These are phyloP conservation scores for Keiferia lycopersicella DNA, from an alignment of 2,888 invertebrate genomes.

Conservation along the genomic window DNA sequence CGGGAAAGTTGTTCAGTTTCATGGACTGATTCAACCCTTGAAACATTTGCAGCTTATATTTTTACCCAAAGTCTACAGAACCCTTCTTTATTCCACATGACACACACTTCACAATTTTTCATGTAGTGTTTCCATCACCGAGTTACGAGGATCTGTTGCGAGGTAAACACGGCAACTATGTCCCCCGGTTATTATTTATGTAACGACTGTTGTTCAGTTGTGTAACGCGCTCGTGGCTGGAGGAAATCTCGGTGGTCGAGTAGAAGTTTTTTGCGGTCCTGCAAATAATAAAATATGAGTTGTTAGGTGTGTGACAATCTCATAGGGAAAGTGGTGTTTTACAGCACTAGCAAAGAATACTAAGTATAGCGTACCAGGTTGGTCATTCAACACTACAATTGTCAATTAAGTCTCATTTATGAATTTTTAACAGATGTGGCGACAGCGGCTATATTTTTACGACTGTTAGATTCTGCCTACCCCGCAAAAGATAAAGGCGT, in stretches of 20 bases:
- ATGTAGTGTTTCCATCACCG: background rate
- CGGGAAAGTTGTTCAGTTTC: too few species aligned
- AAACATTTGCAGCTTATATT: background rate
- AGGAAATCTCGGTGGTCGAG: too few species aligned
- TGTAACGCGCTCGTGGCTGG: background rate
- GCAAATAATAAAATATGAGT: background rate
- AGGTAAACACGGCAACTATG: conserved; percentile 68
- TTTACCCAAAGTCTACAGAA: background rate
- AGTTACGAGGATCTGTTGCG: conserved; percentile 36
- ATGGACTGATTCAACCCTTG: too few species aligned
- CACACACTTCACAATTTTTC: background rate
- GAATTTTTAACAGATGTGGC: too few species aligned
- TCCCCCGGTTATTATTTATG: conserved; percentile 72
- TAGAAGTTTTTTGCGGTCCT: background rate
- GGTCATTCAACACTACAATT: too few species aligned
- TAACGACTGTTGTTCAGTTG: conserved; percentile 70
- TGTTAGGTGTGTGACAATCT: background rate
- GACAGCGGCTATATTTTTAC: too few species aligned
- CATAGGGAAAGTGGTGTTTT: too few species aligned
- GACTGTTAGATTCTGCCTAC: too few species aligned
- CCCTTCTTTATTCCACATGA: background rate
- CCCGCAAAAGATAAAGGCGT: too few species aligned
- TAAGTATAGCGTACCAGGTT: too few species aligned
- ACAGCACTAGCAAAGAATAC: too few species aligned
- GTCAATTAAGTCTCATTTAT: too few species aligned